phyloP scores from a whole-genome alignment of 2,888 invertebrate genomes.

The Drosophila acutilabella region DNA sequence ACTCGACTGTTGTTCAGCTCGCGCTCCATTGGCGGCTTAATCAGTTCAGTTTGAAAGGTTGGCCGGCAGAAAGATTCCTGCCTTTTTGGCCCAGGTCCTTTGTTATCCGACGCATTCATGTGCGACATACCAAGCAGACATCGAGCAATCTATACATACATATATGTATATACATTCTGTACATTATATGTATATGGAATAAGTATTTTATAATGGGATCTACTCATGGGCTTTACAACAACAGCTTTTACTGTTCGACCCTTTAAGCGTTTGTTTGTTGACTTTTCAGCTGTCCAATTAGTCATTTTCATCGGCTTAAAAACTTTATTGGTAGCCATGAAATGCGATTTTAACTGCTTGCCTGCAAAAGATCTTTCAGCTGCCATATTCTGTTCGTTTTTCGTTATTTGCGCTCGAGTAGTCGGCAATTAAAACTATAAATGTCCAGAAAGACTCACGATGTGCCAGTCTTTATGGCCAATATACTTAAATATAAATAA shows the following conservation, averaged over 20 bases:
- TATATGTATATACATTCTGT: background rate
- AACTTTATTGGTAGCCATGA: slow-evolving; percentile 56
- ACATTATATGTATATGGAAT: slow-evolving; percentile 9
- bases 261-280: slow-evolving; percentile 62
- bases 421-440: slow-evolving; percentile 55
- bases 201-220: slow-evolving; percentile 46
- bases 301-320: slow-evolving; percentile 70
- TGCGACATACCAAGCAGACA: slow-evolving; percentile 62
- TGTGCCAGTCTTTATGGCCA: slow-evolving; percentile 52
- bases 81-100: slow-evolving; percentile 43
- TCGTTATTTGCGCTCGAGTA: slow-evolving; percentile 29
- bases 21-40: slow-evolving; percentile 69
- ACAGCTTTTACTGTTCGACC: slow-evolving; percentile 9
- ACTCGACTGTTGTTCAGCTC: slow-evolving; percentile 16
- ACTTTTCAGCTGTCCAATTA: slow-evolving; percentile 77
- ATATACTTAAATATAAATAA: slow-evolving; percentile 34
- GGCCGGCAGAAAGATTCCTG: slow-evolving; percentile 42
- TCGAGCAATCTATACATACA: background rate
- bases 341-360: slow-evolving; percentile 66
- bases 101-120: slow-evolving; percentile 67
- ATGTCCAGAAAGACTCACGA: slow-evolving; percentile 44
- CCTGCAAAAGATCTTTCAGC: slow-evolving; percentile 25
- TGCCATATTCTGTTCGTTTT: slow-evolving; percentile 9
- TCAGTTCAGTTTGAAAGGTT: slow-evolving; percentile 71
- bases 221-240: slow-evolving; percentile 34